These are phyloP conservation scores for Aeoliscus strigatus DNA, from an alignment of 2,797 vertebrate species.

Conservation along the genomic window DNA sequence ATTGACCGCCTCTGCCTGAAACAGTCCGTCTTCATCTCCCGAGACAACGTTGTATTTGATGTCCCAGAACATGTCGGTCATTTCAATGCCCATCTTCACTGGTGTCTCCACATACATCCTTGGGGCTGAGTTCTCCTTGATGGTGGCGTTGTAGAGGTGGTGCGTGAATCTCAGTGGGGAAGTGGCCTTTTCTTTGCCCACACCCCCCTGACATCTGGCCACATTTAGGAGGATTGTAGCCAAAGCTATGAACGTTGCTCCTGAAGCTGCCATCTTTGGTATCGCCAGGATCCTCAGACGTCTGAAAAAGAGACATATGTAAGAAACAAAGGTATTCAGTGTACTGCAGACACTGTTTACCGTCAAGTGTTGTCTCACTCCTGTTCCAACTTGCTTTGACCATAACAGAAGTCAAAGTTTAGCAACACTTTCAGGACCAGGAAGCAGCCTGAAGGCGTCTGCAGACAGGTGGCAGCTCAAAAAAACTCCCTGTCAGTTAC, in stretches of 20 bases:
- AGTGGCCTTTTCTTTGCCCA: slow-evolving; percentile 66
- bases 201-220: slow-evolving; percentile 53
- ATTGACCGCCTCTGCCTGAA: slow-evolving; percentile 81
- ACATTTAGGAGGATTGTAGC: slow-evolving; percentile 56
- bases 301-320: slow-evolving; percentile 25
- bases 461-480: slow-evolving; percentile 33
- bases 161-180: slow-evolving; percentile 84
- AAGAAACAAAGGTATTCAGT: no score
- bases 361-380: slow-evolving; percentile 48
- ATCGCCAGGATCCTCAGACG: slow-evolving; percentile 50
- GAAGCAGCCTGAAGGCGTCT: slow-evolving; percentile 28
- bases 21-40: slow-evolving; percentile 81
- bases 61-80: slow-evolving; percentile 76
- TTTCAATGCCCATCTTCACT: slow-evolving; percentile 85
- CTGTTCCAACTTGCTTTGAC: slow-evolving; percentile 61
- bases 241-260: slow-evolving; percentile 40
- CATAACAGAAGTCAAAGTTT: slow-evolving; percentile 32
- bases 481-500: slow-evolving; percentile 15
- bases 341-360: no score
- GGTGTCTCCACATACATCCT: slow-evolving; percentile 86
- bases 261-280: slow-evolving; percentile 64
- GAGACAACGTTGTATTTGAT: slow-evolving; percentile 83
- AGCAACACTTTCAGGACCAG: slow-evolving; percentile 40
- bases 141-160: slow-evolving; percentile 86
- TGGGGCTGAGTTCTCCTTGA: slow-evolving; percentile 91